These are phyloP conservation scores for Trachurus trachurus DNA, from an alignment of 2,797 vertebrate genomes.

Conservation along the genomic window DNA sequence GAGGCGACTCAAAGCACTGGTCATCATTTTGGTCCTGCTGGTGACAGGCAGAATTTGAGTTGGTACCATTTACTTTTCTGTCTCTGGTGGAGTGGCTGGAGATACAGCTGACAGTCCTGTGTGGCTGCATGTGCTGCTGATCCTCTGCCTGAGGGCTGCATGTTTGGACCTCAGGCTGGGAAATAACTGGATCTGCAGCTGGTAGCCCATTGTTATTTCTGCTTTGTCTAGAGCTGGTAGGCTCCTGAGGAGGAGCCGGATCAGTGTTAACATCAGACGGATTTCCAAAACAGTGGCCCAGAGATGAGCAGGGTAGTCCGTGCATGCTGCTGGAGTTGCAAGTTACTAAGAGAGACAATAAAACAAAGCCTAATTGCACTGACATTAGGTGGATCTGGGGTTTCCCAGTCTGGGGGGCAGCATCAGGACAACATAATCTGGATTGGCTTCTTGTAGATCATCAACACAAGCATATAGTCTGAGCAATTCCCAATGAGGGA, in stretches of 20 bases:
- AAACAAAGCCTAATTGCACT: slow-evolving; percentile 27
- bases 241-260: slow-evolving; percentile 56
- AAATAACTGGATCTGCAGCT: slow-evolving; percentile 60
- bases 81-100: slow-evolving; percentile 54
- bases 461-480: background rate
- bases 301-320: slow-evolving; percentile 84
- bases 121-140: slow-evolving; percentile 51
- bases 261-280: slow-evolving; percentile 80
- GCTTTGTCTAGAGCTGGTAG: slow-evolving; percentile 49
- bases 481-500: background rate
- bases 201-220: slow-evolving; percentile 44
- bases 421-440: background rate
- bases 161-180: slow-evolving; percentile 73
- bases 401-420: slow-evolving; percentile 3
- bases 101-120: slow-evolving; percentile 65
- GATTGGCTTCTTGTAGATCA: slow-evolving; percentile 13
- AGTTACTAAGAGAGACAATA: slow-evolving; percentile 34
- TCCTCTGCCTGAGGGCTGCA: slow-evolving; percentile 4
- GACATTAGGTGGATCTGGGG: slow-evolving; percentile 52
- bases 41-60: slow-evolving; percentile 49
- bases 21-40: slow-evolving; percentile 43
- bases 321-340: slow-evolving; percentile 77
- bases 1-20: slow-evolving; percentile 43
- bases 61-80: slow-evolving; percentile 67
- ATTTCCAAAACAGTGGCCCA: slow-evolving; percentile 85